These are phyloP conservation scores for Sebastes minor DNA, from an alignment of 2,797 vertebrate genomes.

Conservation along the genomic window DNA sequence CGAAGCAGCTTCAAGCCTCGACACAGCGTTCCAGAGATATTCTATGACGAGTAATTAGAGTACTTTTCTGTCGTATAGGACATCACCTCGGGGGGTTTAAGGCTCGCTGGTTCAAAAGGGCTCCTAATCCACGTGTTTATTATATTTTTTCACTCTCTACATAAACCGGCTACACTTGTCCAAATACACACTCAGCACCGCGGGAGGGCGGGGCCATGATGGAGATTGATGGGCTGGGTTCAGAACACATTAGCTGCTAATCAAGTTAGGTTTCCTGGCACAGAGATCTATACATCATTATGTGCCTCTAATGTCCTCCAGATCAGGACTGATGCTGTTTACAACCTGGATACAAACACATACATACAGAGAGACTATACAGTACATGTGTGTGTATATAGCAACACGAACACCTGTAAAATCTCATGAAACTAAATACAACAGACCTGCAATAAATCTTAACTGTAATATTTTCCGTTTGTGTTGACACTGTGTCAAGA, in stretches of 20 bases:
- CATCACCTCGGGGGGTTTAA: slow-evolving; percentile 20
- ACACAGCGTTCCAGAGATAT: no score
- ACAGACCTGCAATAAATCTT: background rate
- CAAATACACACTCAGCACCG: slow-evolving; percentile 79
- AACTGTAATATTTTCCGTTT: background rate
- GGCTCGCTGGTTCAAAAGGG: slow-evolving; percentile 69
- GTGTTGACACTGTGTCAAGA: background rate
- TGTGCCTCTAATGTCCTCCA: slow-evolving; percentile 39
- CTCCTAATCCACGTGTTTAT: slow-evolving; percentile 83
- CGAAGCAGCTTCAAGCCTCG: no score
- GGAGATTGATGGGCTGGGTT: slow-evolving; percentile 78
- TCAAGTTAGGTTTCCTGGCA: slow-evolving; percentile 78
- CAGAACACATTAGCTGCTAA: slow-evolving; percentile 78
- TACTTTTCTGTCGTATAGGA: no score
- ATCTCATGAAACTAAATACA: background rate
- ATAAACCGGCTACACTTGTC: slow-evolving; percentile 81
- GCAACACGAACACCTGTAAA: background rate
- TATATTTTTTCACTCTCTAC: slow-evolving; percentile 84
- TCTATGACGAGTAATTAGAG: no score
- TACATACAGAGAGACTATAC: background rate
- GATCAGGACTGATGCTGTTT: slow-evolving; percentile 31
- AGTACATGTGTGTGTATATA: background rate
- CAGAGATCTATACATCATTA: slow-evolving; percentile 61
- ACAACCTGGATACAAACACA: slow-evolving; percentile 16
- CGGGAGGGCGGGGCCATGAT: slow-evolving; percentile 68